These are phyloP conservation scores for Melieria picta DNA, from an alignment of 2,888 invertebrate species.

Conservation along the genomic window DNA sequence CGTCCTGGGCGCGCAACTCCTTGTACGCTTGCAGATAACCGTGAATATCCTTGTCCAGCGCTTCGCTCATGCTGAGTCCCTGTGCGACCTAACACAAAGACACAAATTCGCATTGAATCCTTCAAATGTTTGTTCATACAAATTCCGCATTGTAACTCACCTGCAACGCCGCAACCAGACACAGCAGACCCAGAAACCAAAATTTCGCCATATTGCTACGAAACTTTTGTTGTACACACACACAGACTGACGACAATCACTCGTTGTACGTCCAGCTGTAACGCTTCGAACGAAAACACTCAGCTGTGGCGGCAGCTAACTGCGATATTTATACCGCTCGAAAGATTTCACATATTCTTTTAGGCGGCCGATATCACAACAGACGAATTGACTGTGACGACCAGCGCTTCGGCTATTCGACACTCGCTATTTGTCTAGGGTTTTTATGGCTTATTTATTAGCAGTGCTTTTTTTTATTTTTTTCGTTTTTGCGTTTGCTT, in stretches of 20 bases:
- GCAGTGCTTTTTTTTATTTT: too few species aligned
- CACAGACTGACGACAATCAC: not conserved
- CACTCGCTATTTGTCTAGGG: not conserved
- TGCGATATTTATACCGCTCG: slow-evolving; percentile 1
- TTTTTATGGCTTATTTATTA: slow-evolving; percentile 2
- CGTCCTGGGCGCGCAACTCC: slow-evolving; percentile 45
- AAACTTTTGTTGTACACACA: slow-evolving; percentile 12
- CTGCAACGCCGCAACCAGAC: slow-evolving; percentile 46
- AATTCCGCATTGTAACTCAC: slow-evolving; percentile 39
- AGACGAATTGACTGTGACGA: not conserved
- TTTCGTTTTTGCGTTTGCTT: too few species aligned
- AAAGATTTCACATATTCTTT: not conserved
- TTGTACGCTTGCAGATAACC: slow-evolving; percentile 49
- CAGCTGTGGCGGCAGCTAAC: not conserved
- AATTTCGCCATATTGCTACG: slow-evolving; percentile 48
- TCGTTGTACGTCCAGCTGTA: not conserved
- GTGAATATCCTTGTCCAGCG: slow-evolving; percentile 50
- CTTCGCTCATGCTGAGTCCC: slow-evolving; percentile 44
- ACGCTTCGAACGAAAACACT: slow-evolving; percentile 15
- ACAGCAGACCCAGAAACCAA: slow-evolving; percentile 46
- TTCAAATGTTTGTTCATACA: not conserved
- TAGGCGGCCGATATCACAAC: not conserved
- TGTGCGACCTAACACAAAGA: not conserved
- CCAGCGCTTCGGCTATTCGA: not conserved
- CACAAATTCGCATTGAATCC: not conserved